phyloP scores from a whole-genome alignment of 2,888 invertebrate species.

The Plagodis pulveraria region DNA sequence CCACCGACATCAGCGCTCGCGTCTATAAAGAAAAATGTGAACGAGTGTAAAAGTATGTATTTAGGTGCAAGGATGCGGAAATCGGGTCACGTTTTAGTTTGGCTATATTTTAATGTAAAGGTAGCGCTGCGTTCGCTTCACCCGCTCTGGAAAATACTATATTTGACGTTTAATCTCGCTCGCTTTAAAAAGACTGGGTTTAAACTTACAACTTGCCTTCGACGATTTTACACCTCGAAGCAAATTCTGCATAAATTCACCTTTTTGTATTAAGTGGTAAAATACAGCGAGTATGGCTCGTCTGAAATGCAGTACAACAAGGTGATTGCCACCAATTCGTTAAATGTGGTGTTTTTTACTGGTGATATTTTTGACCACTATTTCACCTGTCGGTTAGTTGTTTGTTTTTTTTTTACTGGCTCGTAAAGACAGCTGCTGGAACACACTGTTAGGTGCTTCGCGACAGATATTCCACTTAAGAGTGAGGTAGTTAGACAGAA shows the following conservation, averaged over 20 bases:
- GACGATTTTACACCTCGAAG: background rate
- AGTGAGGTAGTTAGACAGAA: too few species aligned
- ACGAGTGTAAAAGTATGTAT: conserved; percentile 41
- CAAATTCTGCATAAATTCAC: background rate
- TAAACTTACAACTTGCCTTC: conserved; percentile 13
- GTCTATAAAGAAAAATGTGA: conserved; percentile 21
- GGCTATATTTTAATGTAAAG: conserved; percentile 37
- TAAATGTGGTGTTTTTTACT: too few species aligned
- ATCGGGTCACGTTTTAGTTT: conserved; percentile 36
- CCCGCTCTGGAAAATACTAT: conserved; percentile 31
- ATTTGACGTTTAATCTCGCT: conserved; percentile 40
- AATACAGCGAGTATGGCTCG: background rate
- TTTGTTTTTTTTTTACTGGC: too few species aligned
- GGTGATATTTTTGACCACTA: too few species aligned
- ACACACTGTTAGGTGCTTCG: too few species aligned
- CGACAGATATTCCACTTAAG: too few species aligned
- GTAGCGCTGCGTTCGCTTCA: conserved; percentile 18
- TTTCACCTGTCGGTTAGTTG: too few species aligned
- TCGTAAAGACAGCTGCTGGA: too few species aligned
- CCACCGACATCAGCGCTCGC: conserved; percentile 9
- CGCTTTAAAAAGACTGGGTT: conserved; percentile 24
- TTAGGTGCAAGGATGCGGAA: conserved; percentile 37
- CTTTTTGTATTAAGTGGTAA: conserved; percentile 1
- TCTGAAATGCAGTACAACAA: too few species aligned
- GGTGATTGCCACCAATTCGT: too few species aligned